Base-by-base conservation (phyloP, 2,888 invertebrate genomes). In the Erebia ligea region DNA sequence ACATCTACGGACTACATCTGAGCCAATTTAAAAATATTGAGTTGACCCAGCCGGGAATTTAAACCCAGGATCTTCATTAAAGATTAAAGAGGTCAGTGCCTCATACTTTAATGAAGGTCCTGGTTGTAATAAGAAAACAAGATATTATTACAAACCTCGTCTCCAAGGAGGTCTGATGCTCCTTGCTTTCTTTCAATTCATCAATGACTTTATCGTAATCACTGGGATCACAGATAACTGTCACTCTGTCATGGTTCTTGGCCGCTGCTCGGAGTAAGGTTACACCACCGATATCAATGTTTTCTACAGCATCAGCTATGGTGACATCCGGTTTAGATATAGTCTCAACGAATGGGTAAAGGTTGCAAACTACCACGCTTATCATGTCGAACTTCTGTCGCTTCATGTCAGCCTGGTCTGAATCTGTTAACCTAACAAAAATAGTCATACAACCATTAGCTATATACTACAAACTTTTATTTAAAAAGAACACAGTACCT, bases 281-380 rank as follows among this genome's bases (percentile, higher is more conserved):
- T 0, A 99, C 99, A 21, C 99, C 99, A 77, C 98, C 98, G 76
- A 99, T 99, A 85, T 99, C 99, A 76, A 99, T 98, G 84, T 99
- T 98, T 88, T 99, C 99, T 1, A 99, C 96, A 0, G 99, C 99
- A 86, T 98, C 97, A 4, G 95, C 95, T 15, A 98, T 93, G 0
- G 96, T 96, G 0, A 98, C 98, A 77, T 96, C 95, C 0, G 96
- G 95, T 75, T 97, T 96, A 0, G 97, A 95, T 0, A 98, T 95
- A 0, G 98, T 98, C 81, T 98, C 95, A 2, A 97, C 96, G 88
- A 99, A 99, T 0, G 99, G 99, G 88, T 99, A 99, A 68, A 99
- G 94, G 92, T 99, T 99, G 93, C 99, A 99, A 0, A 98, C 98
- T 0, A 99, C 99, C 21, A 99, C 92, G 83, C 96, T 95, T 68